Evolutionary conservation across 2,888 invertebrate genomes (phyloP).

Genomic region (Fragum fragum): DNA sequence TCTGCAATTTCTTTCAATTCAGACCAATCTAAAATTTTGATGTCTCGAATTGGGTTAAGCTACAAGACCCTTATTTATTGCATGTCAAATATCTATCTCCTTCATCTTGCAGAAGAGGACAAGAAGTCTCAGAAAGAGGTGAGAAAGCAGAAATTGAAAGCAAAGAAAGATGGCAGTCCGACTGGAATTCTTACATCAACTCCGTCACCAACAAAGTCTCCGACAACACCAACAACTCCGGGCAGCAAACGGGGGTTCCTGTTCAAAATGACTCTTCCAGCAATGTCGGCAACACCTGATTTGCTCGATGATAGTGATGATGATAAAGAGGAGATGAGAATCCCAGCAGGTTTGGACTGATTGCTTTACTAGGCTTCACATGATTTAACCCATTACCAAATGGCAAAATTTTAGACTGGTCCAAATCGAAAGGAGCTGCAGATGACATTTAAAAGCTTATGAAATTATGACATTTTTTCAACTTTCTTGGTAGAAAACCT

Average conservation of each 20-base stretch:
- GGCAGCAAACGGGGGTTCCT: constrained; percentile 49
- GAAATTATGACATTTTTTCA: no score
- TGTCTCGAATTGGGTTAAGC: no score
- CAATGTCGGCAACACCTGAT: constrained; percentile 71
- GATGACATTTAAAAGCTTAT: no score
- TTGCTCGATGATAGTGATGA: constrained; percentile 39
- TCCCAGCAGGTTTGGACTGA: constrained; percentile 25
- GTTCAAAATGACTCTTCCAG: constrained; percentile 68
- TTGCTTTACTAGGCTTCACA: no score
- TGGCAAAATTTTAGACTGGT: no score
- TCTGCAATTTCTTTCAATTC: no score
- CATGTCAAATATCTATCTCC: neutral
- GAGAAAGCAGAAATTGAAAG: constrained; percentile 21
- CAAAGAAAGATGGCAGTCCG: constrained; percentile 18
- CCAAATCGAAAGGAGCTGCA: no score
- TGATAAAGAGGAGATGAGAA: constrained; percentile 8
- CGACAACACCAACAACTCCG: constrained; percentile 47
- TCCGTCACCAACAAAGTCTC: constrained; percentile 51
- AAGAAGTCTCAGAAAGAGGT: constrained; percentile 59
- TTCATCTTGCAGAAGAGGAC: constrained; percentile 69
- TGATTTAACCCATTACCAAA: no score
- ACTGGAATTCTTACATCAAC: constrained; percentile 8
- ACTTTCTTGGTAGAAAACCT: no score
- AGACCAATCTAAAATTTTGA: no score
- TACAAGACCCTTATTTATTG: no score